These are phyloP conservation scores for Pyrochroa serraticornis DNA, from an alignment of 2,888 invertebrate species.

Conservation along the genomic window DNA sequence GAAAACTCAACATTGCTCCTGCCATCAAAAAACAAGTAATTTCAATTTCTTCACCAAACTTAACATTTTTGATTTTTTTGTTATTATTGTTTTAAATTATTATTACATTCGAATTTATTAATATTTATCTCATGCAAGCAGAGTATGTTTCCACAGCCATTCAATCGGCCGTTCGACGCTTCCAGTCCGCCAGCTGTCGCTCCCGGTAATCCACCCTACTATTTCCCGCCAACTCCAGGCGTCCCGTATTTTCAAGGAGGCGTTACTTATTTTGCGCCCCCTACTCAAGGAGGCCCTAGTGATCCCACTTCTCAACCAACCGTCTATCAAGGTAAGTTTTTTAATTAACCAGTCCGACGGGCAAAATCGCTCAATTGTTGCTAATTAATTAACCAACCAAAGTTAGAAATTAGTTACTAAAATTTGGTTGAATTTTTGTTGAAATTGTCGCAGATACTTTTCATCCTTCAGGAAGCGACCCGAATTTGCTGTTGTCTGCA, in stretches of 20 bases:
- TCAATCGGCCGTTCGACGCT: conserved; percentile 62
- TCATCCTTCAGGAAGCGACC: too few relatives aligned
- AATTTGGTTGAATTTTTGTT: too few relatives aligned
- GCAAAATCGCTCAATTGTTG: not conserved
- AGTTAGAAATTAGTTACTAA: too few relatives aligned
- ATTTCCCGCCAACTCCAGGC: conserved; percentile 55
- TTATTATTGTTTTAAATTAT: conserved; percentile 3
- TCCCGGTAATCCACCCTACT: conserved; percentile 55
- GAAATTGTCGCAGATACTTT: too few relatives aligned
- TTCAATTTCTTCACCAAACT: not conserved
- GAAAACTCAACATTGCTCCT: conserved; percentile 85
- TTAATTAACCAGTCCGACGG: not conserved
- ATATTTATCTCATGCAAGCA: not conserved
- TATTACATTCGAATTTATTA: not conserved
- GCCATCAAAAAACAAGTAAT: conserved; percentile 79
- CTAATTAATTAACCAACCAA: too few relatives aligned
- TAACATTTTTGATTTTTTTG: not conserved
- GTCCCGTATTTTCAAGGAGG: conserved; percentile 56
- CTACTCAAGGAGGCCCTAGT: conserved; percentile 36
- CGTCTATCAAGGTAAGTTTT: conserved; percentile 53
- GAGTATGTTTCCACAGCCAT: conserved; percentile 49
- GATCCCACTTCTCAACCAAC: conserved; percentile 51
- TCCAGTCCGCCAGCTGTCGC: conserved; percentile 62
- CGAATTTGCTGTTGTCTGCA: too few relatives aligned
- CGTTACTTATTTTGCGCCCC: conserved; percentile 52